A percentile compares a stretch with the other conserved stretches of the same genome.
Evolutionary conservation across 1,140 invertebrate genomes (phyloP).

Genomic region (Drosophila jambulina): DNA sequence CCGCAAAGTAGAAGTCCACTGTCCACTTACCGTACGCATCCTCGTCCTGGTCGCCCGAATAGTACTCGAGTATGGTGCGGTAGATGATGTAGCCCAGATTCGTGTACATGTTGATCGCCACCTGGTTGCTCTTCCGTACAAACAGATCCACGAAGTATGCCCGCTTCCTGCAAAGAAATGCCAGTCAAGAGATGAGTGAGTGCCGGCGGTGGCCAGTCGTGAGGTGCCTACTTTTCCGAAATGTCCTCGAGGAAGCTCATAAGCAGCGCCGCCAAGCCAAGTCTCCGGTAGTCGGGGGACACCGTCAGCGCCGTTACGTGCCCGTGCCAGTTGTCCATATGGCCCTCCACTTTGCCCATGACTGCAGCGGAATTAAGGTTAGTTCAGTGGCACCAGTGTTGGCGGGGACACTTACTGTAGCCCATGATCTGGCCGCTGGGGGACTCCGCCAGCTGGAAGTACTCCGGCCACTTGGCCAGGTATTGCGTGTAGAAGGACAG

Average conservation of each 20-base stretch:
- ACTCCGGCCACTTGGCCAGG: conserved; percentile 99
- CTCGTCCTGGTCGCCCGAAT: conserved; percentile 98
- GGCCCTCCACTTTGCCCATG: conserved; percentile 99
- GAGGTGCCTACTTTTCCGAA: conserved; percentile 93
- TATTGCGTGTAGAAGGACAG: conserved; percentile 99
- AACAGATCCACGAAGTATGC: conserved; percentile 99
- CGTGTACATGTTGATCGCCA: conserved; percentile 99
- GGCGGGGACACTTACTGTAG: conserved; percentile 92
- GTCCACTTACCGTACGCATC: conserved; percentile 95
- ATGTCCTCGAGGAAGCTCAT: conserved; percentile 98
- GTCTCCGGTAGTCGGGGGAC: conserved; percentile 95
- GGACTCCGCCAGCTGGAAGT: conserved; percentile 98
- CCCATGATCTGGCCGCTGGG: conserved; percentile 98
- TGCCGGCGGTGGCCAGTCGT: background rate
- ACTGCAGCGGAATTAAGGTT: conserved; percentile 87
- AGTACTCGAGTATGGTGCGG: conserved; percentile 98
- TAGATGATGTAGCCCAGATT: conserved; percentile 99
- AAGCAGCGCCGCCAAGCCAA: conserved; percentile 96
- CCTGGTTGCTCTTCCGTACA: conserved; percentile 98
- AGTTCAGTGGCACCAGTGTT: background rate
- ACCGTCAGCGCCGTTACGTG: conserved; percentile 99
- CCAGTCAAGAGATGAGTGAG: background rate
- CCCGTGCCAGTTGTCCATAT: conserved; percentile 98
- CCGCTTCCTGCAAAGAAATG: conserved; percentile 89
- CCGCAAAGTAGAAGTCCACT: no score